Conservation (phyloP, 1,140 invertebrate species). For the Lutraria rhynchaena region DNA sequence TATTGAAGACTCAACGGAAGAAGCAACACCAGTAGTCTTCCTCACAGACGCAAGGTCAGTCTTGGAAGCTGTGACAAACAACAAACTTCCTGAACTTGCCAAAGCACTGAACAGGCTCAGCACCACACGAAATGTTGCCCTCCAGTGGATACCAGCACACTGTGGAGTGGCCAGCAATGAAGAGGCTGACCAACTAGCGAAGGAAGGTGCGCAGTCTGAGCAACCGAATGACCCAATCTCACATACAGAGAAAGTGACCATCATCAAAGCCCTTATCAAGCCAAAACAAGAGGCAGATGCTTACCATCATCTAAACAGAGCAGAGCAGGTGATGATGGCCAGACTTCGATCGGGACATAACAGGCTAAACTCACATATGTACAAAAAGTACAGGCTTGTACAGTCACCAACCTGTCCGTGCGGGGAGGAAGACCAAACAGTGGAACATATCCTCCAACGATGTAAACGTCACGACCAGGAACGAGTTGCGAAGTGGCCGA, state of each 20-base stretch:
- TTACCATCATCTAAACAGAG: conserved; percentile 35
- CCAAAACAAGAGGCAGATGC: conserved; percentile 22
- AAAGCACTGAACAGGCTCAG: conserved; percentile 16
- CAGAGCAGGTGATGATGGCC: conserved; percentile 24
- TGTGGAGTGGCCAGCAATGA: conserved; percentile 40
- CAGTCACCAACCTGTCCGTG: conserved; percentile 4
- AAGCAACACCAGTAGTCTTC: conserved; percentile 26
- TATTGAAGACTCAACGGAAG: conserved; percentile 1
- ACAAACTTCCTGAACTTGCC: not conserved
- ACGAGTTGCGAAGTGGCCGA: not conserved
- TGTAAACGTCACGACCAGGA: conserved; percentile 22
- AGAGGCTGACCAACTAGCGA: conserved; percentile 40
- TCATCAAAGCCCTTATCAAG: conserved; percentile 29
- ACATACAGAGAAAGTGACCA: conserved; percentile 15
- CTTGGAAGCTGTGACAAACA: conserved; percentile 24
- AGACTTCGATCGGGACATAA: conserved; percentile 43
- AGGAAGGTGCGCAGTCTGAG: conserved; percentile 11
- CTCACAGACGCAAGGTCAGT: conserved; percentile 43
- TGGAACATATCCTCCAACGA: conserved; percentile 12
- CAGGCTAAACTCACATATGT: conserved; percentile 28
- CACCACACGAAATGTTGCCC: not conserved
- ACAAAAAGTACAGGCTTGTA: conserved; percentile 34
- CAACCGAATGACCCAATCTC: conserved; percentile 17
- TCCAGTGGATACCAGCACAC: conserved; percentile 39
- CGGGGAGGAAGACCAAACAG: too few species aligned